Conservation (phyloP, 1,140 invertebrate species). For the Himalopsyche phryganea region DNA sequence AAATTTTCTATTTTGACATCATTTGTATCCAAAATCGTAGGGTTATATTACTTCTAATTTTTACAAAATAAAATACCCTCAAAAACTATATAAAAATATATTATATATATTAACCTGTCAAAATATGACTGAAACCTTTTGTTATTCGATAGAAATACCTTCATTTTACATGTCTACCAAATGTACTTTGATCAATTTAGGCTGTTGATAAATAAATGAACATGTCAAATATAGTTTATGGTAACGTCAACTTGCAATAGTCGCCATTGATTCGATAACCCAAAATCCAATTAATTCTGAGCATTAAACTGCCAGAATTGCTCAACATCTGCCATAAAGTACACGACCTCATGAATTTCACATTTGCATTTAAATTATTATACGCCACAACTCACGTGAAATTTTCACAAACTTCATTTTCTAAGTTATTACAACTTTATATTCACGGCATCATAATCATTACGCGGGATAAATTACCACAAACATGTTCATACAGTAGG, state of each 20-base stretch:
- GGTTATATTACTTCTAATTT: no score
- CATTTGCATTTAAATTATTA: conserved; percentile 7
- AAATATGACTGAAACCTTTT: no score
- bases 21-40: no score
- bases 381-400: not conserved
- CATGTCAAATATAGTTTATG: not conserved
- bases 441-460: not conserved
- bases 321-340: not conserved
- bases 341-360: conserved; percentile 5
- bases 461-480: no score
- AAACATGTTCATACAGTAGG: no score
- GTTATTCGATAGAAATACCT: no score
- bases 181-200: no score
- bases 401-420: not conserved
- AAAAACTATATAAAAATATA: no score
- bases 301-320: conserved; percentile 6
- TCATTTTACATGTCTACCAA: no score
- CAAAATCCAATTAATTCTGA: not conserved
- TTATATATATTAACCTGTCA: no score
- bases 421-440: not conserved
- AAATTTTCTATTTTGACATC: no score
- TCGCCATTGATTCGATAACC: not conserved
- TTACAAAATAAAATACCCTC: no score
- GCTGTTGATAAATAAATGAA: not conserved
- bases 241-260: not conserved